Percentiles rank a stretch among this genome's conserved stretches.
These are phyloP conservation scores for Philereme vetulata DNA, from an alignment of 2,888 invertebrate genomes.

Conservation along the genomic window DNA sequence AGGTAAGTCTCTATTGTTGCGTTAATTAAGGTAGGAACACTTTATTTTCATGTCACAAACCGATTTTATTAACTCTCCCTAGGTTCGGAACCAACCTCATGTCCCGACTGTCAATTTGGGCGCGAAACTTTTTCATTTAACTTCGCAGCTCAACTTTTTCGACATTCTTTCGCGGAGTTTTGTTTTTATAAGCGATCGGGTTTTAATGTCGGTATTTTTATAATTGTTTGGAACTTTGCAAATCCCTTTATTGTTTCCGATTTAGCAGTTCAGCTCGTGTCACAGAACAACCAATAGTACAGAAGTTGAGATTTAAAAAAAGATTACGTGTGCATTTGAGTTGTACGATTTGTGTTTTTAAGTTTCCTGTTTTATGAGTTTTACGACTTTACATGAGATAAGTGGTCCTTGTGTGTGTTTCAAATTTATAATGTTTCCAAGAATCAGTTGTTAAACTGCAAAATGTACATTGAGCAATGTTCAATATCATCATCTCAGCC, in stretches of 20 bases:
- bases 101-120: conserved; percentile 75
- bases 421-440: no score
- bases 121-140: conserved; percentile 79
- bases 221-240: conserved; percentile 6
- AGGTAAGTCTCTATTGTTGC: conserved; percentile 39
- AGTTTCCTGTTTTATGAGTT: no score
- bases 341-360: no score
- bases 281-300: no score
- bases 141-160: conserved; percentile 67
- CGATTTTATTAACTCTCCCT: conserved; percentile 64
- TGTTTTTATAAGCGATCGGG: conserved; percentile 53
- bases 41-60: conserved; percentile 56
- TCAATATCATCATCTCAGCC: no score
- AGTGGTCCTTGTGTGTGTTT: no score
- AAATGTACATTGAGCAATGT: no score
- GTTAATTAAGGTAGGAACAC: conserved; percentile 53
- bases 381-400: no score
- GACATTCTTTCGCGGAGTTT: conserved; percentile 66
- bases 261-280: background rate
- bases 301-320: no score
- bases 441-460: no score
- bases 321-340: no score
- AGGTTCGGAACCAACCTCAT: conserved; percentile 44
- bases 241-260: background rate
- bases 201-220: conserved; percentile 39